These are phyloP conservation scores for Lasius platythorax DNA, from an alignment of 2,888 invertebrate genomes.

Conservation along the genomic window DNA sequence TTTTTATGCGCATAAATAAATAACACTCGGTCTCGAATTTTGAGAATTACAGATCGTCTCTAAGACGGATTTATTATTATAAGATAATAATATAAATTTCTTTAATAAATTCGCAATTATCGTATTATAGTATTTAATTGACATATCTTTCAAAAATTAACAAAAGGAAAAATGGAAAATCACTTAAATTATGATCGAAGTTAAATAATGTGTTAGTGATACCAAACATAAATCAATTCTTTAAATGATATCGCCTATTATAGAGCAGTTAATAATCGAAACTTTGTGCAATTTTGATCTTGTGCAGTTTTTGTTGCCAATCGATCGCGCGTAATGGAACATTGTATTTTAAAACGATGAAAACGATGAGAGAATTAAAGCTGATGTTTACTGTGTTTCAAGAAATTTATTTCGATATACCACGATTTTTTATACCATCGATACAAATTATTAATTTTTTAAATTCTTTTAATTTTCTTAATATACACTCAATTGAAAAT, in stretches of 20 bases:
- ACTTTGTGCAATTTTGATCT: slow-evolving; percentile 15
- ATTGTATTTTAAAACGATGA: not conserved
- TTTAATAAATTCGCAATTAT: not conserved
- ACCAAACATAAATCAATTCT: not conserved
- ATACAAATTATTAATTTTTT: not conserved
- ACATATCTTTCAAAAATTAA: not conserved
- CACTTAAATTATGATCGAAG: not conserved
- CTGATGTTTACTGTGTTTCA: not conserved
- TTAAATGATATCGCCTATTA: slow-evolving; percentile 5
- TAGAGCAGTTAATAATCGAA: not conserved
- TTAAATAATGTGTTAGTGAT: not conserved
- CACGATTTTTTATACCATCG: not conserved
- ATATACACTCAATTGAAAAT: not conserved
- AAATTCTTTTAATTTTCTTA: not conserved
- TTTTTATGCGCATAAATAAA: not conserved
- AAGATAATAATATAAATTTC: not conserved
- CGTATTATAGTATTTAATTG: not conserved
- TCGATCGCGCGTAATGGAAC: not conserved
- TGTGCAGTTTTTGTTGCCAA: slow-evolving; percentile 6
- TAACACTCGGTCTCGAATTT: not conserved
- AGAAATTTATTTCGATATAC: not conserved
- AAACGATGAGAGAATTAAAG: not conserved
- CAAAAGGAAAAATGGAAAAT: not conserved
- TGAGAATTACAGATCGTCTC: not conserved
- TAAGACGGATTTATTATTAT: not conserved